Evolutionary conservation across 2,888 invertebrate species (phyloP).

Genomic region (Nudaria mundana): DNA sequence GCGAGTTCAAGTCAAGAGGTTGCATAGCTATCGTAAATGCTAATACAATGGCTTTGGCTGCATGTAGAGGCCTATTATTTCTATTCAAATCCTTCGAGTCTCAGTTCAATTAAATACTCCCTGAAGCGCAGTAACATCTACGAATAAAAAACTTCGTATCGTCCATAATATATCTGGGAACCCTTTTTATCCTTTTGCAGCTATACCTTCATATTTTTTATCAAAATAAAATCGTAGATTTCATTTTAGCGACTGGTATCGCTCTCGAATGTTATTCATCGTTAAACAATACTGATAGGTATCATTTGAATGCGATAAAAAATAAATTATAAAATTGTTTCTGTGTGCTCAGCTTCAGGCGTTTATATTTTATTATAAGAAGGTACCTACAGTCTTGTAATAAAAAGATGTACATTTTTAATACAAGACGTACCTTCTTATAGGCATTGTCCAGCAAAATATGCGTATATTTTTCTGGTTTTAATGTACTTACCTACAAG

Average conservation of each 20-base stretch:
- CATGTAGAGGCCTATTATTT: conserved; percentile 61
- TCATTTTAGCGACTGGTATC: conserved; percentile 65
- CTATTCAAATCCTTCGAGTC: conserved; percentile 70
- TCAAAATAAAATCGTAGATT: conserved; percentile 62
- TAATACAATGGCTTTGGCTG: conserved; percentile 44
- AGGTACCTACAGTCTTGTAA: no score
- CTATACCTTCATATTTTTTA: conserved; percentile 60
- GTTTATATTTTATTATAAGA: not conserved
- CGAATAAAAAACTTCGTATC: conserved; percentile 59
- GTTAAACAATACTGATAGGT: conserved; percentile 72
- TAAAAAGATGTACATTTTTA: no score
- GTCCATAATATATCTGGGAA: conserved; percentile 41
- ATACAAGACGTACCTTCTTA: no score
- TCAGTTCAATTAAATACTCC: conserved; percentile 66
- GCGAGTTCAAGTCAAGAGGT: conserved; percentile 11
- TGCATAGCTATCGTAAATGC: conserved; percentile 21
- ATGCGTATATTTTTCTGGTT: conserved; percentile 25
- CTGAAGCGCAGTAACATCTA: conserved; percentile 59
- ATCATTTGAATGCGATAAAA: conserved; percentile 63
- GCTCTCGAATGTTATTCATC: conserved; percentile 62
- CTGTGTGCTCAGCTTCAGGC: conserved; percentile 54
- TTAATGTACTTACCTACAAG: no score
- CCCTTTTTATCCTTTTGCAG: conserved; percentile 59
- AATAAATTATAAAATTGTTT: conserved; percentile 55
- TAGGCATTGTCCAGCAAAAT: conserved; percentile 40